phyloP scores from a whole-genome alignment of 2,113 vertebrate genomes.

The Cairina moschata region DNA sequence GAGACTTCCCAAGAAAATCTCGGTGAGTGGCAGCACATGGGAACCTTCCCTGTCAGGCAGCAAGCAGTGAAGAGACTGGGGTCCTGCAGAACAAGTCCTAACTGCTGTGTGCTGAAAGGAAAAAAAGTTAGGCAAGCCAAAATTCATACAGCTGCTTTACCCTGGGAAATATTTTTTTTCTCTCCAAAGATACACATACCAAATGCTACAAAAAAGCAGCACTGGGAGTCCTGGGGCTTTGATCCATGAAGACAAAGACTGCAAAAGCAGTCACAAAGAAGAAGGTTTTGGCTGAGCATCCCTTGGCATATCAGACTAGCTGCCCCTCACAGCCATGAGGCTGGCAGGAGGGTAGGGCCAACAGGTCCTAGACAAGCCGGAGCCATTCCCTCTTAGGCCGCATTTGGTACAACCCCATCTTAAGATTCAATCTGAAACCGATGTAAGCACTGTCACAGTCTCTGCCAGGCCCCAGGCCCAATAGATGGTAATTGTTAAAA shows the following conservation, averaged over 20 bases:
- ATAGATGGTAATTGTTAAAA: background rate
- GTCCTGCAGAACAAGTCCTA: background rate
- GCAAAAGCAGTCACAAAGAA: background rate
- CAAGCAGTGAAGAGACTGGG: background rate
- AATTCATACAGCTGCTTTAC: background rate
- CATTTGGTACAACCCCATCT: background rate
- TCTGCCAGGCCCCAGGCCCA: background rate
- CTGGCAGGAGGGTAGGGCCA: background rate
- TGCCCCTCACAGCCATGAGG: background rate
- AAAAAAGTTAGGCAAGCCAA: background rate
- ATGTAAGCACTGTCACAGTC: background rate
- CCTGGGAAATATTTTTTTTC: rapidly evolving
- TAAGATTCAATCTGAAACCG: background rate
- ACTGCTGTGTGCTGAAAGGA: background rate
- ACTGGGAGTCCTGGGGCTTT: background rate
- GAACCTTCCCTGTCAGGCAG: background rate
- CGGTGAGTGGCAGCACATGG: background rate
- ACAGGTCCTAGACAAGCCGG: background rate
- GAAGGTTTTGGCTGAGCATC: background rate
- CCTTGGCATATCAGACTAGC: background rate
- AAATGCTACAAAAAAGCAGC: background rate
- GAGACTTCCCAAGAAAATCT: background rate
- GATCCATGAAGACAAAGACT: background rate
- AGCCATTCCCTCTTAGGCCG: background rate
- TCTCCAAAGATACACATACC: background rate